Evolutionary conservation across 2,888 invertebrate genomes (phyloP).

Genomic region (Cataglyphis altisquamis): DNA sequence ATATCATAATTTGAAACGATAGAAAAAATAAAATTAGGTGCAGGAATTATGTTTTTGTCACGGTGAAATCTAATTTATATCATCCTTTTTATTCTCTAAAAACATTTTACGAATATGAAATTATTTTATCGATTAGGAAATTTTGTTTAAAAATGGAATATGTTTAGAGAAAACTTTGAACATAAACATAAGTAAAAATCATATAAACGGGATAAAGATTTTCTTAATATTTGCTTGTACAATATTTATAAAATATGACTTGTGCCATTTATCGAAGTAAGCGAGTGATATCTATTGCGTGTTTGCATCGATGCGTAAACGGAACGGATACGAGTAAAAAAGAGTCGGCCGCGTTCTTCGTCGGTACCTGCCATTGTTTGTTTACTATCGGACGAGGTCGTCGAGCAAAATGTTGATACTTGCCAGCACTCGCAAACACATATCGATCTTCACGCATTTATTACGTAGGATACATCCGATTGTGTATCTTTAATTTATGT

Average conservation of each 20-base stretch:
- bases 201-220: not conserved
- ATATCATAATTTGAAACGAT: not conserved
- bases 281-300: not conserved
- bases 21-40: not conserved
- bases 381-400: conserved; percentile 30
- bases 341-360: conserved; percentile 10
- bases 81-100: not conserved
- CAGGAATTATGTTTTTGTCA: not conserved
- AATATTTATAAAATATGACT: conserved; percentile 4
- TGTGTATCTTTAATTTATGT: conserved; percentile 5
- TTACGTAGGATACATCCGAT: conserved; percentile 1
- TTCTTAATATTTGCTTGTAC: not conserved
- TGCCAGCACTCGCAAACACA: not conserved
- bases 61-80: not conserved
- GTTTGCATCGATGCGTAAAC: conserved; percentile 38
- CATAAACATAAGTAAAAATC: not conserved
- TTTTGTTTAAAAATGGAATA: not conserved
- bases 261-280: not conserved
- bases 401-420: conserved; percentile 18
- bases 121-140: not conserved
- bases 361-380: conserved; percentile 27
- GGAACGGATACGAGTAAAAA: conserved; percentile 29
- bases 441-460: conserved; percentile 27
- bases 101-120: not conserved
- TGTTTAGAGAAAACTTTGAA: not conserved